Evolutionary conservation across 2,888 invertebrate species (phyloP).

Genomic region (Diploptera punctata): DNA sequence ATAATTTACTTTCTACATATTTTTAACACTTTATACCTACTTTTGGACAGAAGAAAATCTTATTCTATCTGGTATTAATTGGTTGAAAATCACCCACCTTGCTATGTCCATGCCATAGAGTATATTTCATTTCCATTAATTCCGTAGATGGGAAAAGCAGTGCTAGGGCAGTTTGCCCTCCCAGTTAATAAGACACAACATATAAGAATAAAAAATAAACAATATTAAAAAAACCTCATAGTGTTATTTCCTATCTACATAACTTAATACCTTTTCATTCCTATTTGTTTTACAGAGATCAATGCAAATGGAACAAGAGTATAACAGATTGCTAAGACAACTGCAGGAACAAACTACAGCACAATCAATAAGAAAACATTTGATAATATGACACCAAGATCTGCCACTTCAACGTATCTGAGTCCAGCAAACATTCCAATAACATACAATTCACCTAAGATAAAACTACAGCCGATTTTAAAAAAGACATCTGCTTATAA

Average conservation of each 20-base stretch:
- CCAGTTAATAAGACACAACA: too few species aligned
- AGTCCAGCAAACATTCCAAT: neutral
- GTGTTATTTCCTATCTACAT: too few species aligned
- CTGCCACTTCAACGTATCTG: neutral
- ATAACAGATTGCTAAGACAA: neutral
- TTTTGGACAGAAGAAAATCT: too few species aligned
- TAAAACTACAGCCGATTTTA: neutral
- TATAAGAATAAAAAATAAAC: too few species aligned
- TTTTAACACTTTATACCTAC: too few species aligned
- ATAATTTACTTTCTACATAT: neutral
- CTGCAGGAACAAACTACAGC: neutral
- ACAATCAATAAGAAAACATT: neutral
- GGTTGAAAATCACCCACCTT: neutral
- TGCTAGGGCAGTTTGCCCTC: too few species aligned
- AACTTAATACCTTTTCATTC: neutral
- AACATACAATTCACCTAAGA: neutral
- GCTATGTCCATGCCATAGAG: neutral
- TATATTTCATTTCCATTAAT: neutral
- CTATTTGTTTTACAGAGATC: conserved; percentile 3
- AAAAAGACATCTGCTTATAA: neutral
- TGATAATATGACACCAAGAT: neutral
- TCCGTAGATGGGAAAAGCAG: too few species aligned
- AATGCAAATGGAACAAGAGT: neutral
- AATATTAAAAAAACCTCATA: too few species aligned
- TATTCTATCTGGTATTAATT: too few species aligned